These are phyloP conservation scores for Venusia cambrica DNA, from an alignment of 2,888 invertebrate genomes.

Conservation along the genomic window DNA sequence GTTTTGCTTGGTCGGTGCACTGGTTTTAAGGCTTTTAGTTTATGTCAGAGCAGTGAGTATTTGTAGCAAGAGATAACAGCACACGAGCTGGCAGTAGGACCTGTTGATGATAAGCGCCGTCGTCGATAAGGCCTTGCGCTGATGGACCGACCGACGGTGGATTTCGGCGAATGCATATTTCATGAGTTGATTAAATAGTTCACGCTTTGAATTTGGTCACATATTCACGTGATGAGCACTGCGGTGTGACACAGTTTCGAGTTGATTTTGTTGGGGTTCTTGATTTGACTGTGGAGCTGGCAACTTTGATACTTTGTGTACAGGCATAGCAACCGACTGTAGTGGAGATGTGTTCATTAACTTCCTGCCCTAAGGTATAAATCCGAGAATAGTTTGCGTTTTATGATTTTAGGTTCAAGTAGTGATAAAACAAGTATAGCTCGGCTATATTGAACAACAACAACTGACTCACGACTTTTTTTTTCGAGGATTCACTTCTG, in stretches of 20 bases:
- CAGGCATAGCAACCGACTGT: no score
- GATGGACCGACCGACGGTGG: conserved; percentile 72
- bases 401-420: no score
- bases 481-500: no score
- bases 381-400: no score
- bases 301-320: no score
- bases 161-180: conserved; percentile 79
- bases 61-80: conserved; percentile 79
- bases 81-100: conserved; percentile 71
- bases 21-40: conserved; percentile 41
- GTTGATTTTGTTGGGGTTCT: conserved; percentile 20
- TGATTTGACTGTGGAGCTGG: conserved; percentile 13
- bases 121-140: conserved; percentile 71
- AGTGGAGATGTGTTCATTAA: no score
- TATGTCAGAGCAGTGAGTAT: conserved; percentile 52
- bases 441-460: no score
- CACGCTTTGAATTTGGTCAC: conserved; percentile 64
- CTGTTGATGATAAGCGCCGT: conserved; percentile 79
- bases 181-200: conserved; percentile 80
- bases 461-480: no score
- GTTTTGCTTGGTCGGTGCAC: conserved; percentile 23
- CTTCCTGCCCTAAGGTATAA: no score
- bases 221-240: conserved; percentile 47
- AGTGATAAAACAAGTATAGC: no score
- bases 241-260: conserved; percentile 32